These are phyloP conservation scores for Paramuricea clavata DNA, from an alignment of 92 coral and sea anemone genomes.

Conservation along the genomic window DNA sequence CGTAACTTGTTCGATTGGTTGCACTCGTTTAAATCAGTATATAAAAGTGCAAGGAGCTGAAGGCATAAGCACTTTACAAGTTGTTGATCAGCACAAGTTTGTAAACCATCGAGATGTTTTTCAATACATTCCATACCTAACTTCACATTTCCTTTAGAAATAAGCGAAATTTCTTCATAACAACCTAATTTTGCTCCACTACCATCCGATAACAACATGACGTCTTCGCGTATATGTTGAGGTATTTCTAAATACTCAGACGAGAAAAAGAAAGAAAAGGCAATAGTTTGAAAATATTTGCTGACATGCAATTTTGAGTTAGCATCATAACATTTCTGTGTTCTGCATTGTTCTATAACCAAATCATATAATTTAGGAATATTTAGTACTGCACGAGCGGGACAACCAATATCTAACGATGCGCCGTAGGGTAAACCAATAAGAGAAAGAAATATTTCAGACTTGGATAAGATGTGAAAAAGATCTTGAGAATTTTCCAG, in stretches of 20 bases:
- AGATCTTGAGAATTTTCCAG: not conserved
- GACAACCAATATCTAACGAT: not conserved
- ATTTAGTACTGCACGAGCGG: too few species aligned
- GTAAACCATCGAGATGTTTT: not conserved
- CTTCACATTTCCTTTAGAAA: not conserved
- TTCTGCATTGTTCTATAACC: conserved; percentile 17
- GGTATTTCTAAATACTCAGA: not conserved
- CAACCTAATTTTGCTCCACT: conserved; percentile 33
- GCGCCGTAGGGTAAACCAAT: not conserved
- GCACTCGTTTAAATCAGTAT: not conserved
- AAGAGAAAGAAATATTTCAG: conserved; percentile 33
- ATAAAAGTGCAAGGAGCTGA: not conserved
- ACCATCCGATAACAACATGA: not conserved
- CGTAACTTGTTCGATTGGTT: not conserved
- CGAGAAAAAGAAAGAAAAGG: not conserved
- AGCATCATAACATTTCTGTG: not conserved
- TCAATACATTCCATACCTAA: not conserved
- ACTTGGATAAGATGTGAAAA: conserved; percentile 25
- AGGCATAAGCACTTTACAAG: not conserved
- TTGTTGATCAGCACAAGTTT: not conserved
- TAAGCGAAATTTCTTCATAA: conserved; percentile 54
- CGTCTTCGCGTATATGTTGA: not conserved
- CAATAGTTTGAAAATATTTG: conserved; percentile 6
- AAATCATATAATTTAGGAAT: conserved; percentile 7
- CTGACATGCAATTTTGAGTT: not conserved